phyloP scores from a whole-genome alignment of 2,797 vertebrate genomes.

The Oreortyx pictus region DNA sequence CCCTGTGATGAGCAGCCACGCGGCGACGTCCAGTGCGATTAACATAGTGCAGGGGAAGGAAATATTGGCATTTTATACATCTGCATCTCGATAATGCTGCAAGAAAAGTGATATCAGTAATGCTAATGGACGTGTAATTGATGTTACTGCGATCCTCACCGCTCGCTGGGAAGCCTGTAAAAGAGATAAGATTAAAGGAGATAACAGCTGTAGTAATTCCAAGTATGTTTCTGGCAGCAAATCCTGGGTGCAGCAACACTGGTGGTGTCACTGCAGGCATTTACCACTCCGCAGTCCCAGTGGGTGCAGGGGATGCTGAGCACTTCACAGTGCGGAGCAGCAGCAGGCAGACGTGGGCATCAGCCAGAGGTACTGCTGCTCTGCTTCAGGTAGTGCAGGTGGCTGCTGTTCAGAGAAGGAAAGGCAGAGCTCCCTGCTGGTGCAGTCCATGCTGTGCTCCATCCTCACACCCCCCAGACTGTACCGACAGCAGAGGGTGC shows the following conservation, averaged over 20 bases:
- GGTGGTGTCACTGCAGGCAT: background rate
- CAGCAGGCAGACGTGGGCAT: background rate
- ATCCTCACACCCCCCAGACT: no score
- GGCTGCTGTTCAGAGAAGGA: background rate
- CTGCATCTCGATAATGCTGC: conserved; percentile 12
- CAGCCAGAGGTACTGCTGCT: background rate
- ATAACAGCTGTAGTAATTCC: conserved; percentile 54
- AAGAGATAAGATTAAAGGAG: conserved; percentile 68
- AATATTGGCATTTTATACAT: conserved; percentile 64
- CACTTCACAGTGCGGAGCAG: fast-evolving
- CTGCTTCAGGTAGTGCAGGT: background rate
- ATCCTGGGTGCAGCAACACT: background rate
- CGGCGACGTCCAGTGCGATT: conserved; percentile 27
- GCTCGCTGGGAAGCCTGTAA: conserved; percentile 39
- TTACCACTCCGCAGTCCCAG: background rate
- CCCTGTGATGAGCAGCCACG: background rate
- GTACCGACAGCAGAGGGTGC: no score
- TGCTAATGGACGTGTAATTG: conserved; percentile 76
- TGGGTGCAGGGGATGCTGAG: background rate
- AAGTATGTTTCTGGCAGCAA: conserved; percentile 36
- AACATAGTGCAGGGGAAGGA: conserved; percentile 60
- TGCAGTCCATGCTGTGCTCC: background rate
- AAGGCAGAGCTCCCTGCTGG: background rate
- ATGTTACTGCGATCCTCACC: conserved; percentile 50
- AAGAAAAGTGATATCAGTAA: conserved; percentile 52